Percentiles rank a stretch among this genome's conserved stretches.
Evolutionary conservation across 2,888 invertebrate species (phyloP).

Genomic region (Tetragnatha montana): DNA sequence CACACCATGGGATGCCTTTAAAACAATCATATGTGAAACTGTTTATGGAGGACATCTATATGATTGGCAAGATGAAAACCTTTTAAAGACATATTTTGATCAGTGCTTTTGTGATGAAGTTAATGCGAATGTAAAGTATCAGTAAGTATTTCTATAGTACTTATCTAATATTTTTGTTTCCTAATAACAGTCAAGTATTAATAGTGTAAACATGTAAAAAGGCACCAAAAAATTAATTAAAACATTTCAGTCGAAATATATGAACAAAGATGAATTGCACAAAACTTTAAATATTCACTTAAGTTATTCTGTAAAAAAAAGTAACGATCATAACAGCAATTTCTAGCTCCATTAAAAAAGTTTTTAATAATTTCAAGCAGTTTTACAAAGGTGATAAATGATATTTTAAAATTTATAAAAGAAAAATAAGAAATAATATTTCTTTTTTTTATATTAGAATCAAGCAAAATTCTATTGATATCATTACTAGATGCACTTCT

Average conservation of each 20-base stretch:
- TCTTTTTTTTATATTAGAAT: too few species aligned
- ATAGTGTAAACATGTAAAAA: neutral
- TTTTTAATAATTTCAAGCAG: too few species aligned
- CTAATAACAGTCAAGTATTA: neutral
- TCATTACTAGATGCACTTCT: too few species aligned
- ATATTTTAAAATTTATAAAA: too few species aligned
- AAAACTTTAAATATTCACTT: too few species aligned
- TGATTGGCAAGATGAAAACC: conserved; percentile 84
- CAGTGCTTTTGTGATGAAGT: conserved; percentile 87
- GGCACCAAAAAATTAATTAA: neutral
- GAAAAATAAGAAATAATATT: too few species aligned
- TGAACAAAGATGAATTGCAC: neutral
- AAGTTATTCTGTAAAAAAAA: too few species aligned
- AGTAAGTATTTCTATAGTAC: conserved; percentile 76
- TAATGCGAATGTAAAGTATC: conserved; percentile 81
- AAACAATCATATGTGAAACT: conserved; percentile 90
- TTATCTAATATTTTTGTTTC: neutral
- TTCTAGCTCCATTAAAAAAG: too few species aligned
- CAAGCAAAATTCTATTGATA: too few species aligned
- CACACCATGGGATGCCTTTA: conserved; percentile 92
- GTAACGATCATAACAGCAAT: too few species aligned
- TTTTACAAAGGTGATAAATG: too few species aligned
- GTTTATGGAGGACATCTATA: conserved; percentile 92
- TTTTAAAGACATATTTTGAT: conserved; percentile 88
- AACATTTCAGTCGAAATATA: neutral